Evolutionary conservation across 2,888 invertebrate genomes (phyloP), one percentile per base, ranked within the genome.

Genomic region (Rotaria magnacalcarata): DNA sequence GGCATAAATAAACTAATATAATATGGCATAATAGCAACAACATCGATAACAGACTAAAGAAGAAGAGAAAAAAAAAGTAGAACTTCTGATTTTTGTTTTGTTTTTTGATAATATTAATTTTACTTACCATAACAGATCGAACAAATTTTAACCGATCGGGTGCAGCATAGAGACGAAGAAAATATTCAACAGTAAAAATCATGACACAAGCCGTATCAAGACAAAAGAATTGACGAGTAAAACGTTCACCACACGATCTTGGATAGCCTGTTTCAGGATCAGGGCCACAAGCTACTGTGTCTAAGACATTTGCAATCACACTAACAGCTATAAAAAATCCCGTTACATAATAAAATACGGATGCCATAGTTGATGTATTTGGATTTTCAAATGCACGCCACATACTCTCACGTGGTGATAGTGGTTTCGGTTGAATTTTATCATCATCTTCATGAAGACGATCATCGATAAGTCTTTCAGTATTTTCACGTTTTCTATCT

Each of bases 241-340:
- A 99, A 88, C 96, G 94, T 92, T 98, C 98, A 86, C 99, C 99
- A 91, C 98, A 99, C 14, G 97, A 95, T 93, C 74, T 95, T 85
- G 88, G 88, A 80, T 80, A 80, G 47, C 80, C 80, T 3, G 89
- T 89, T 94, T 89, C 96, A 92, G 91, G 89, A 85, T 89, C 89
- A 85, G 94, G 94, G 86, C 96, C 96, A 91, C 96, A 96, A 84
- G 96, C 95, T 88, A 97, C 95, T 84, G 98, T 98, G 92, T 98
- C 98, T 87, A 97, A 96, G 87, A 99, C 98, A 92, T 99, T 99
- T 87, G 98, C 98, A 94, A 98, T 95, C 90, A 99, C 99, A 88
- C 97, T 97, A 84, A 99, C 96, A n/a, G 99, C 98, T 90, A 99
- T 99, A 93, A 99, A 99, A 92, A 98, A 99, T 86, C 99, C 99